Conservation (phyloP, 2,888 invertebrate species). For the Lasioglossum vierecki region DNA sequence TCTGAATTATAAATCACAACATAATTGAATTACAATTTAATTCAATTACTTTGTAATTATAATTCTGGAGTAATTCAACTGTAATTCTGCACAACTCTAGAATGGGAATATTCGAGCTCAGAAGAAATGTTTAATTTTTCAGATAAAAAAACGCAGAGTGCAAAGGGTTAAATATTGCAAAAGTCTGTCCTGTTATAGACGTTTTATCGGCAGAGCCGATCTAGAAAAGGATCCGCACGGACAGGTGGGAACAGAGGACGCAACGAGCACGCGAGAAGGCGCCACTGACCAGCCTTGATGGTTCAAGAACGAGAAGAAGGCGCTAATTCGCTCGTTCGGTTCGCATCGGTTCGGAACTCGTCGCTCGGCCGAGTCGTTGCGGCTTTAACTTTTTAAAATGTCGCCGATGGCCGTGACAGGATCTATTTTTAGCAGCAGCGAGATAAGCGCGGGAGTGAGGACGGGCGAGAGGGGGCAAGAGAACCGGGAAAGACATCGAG, state of each 20-base stretch:
- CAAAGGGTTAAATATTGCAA: too few species aligned
- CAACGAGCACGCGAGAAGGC: slow-evolving; percentile 62
- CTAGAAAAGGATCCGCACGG: neutral
- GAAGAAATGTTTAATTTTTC: too few species aligned
- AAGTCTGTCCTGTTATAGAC: neutral
- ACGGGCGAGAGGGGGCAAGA: slow-evolving; percentile 45
- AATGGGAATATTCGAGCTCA: too few species aligned
- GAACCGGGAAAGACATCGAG: slow-evolving; percentile 47
- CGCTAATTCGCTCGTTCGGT: slow-evolving; percentile 62
- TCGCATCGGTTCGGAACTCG: slow-evolving; percentile 43
- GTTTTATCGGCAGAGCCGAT: slow-evolving; percentile 59
- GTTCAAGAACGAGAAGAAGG: slow-evolving; percentile 41
- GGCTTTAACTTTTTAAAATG: slow-evolving; percentile 82
- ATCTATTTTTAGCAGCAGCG: slow-evolving; percentile 82
- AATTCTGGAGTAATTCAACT: too few species aligned
- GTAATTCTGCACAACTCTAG: too few species aligned
- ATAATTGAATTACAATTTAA: too few species aligned
- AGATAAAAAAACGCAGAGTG: too few species aligned
- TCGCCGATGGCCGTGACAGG: slow-evolving; percentile 83
- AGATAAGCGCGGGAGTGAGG: slow-evolving; percentile 80
- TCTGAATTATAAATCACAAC: too few species aligned
- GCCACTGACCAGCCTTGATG: slow-evolving; percentile 51
- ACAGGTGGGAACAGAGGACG: slow-evolving; percentile 62
- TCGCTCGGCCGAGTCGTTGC: slow-evolving; percentile 53
- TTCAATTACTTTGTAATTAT: too few species aligned